These are phyloP conservation scores for Cryptocheilus praepositus DNA, from an alignment of 2,888 invertebrate species.

Conservation along the genomic window DNA sequence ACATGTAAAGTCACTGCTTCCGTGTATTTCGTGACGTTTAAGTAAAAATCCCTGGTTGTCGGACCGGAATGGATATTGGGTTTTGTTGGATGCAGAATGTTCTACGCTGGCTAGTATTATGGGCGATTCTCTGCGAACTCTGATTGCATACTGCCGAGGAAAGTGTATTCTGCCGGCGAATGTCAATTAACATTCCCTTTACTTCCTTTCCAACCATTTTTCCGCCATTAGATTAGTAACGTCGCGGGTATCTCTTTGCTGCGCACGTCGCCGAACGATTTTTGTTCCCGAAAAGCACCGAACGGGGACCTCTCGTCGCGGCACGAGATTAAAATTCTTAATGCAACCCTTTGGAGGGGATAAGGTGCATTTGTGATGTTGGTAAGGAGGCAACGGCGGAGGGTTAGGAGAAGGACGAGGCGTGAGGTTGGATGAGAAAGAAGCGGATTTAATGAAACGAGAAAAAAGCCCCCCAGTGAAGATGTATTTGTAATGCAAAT, in stretches of 20 bases:
- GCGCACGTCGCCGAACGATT: constrained; percentile 43
- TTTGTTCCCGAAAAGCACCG: constrained; percentile 13
- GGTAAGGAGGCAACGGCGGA: background rate
- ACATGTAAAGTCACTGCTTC: background rate
- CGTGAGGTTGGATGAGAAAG: background rate
- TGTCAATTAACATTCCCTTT: too few species aligned
- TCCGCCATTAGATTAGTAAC: constrained; percentile 27
- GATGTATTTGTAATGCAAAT: constrained; percentile 55
- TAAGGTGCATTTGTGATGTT: constrained; percentile 45
- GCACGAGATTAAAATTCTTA: constrained; percentile 58
- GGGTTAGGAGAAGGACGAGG: background rate
- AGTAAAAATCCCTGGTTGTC: too few species aligned
- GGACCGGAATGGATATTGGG: too few species aligned
- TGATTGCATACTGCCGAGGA: too few species aligned
- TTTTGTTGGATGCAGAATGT: too few species aligned
- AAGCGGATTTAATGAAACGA: constrained; percentile 50
- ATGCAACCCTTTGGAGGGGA: constrained; percentile 56
- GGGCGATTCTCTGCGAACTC: too few species aligned
- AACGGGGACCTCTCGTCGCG: constrained; percentile 23
- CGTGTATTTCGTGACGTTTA: too few species aligned
- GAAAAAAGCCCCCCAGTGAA: constrained; percentile 21
- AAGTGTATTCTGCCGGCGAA: too few species aligned
- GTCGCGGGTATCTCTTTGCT: constrained; percentile 32
- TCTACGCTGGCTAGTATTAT: too few species aligned
- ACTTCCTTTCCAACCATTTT: constrained; percentile 1